These are phyloP conservation scores for Thyatira batis DNA, from an alignment of 2,888 invertebrate genomes.

Conservation along the genomic window DNA sequence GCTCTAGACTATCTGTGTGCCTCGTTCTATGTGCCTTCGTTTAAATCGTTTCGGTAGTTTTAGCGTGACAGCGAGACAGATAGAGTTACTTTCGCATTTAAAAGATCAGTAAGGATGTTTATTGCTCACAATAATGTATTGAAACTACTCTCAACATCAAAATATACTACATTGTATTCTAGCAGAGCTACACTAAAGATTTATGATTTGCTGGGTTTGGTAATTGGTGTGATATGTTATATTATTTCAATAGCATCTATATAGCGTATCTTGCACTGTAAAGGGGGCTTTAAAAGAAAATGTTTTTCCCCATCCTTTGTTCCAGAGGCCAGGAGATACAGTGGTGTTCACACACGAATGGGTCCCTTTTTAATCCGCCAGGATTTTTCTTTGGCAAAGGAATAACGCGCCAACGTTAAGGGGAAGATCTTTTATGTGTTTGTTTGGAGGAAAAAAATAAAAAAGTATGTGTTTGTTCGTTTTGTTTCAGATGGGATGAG, in stretches of 20 bases:
- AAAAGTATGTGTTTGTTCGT: not conserved
- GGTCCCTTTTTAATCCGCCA: slow-evolving; percentile 72
- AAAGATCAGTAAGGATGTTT: too few relatives aligned
- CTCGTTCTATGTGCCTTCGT: too few relatives aligned
- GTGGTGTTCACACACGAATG: slow-evolving; percentile 75
- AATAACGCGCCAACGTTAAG: slow-evolving; percentile 36
- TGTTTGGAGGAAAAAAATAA: not conserved
- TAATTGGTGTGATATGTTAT: too few relatives aligned
- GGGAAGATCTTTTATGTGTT: not conserved
- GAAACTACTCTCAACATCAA: too few relatives aligned
- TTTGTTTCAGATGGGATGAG: not conserved
- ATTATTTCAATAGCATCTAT: not conserved
- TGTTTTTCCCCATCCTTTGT: slow-evolving; percentile 74
- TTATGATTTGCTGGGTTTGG: too few relatives aligned
- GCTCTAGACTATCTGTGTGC: too few relatives aligned
- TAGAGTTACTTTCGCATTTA: too few relatives aligned
- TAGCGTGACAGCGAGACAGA: too few relatives aligned
- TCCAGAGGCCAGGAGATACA: slow-evolving; percentile 65
- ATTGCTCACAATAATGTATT: too few relatives aligned
- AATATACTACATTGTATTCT: too few relatives aligned
- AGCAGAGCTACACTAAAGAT: too few relatives aligned
- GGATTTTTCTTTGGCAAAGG: slow-evolving; percentile 66
- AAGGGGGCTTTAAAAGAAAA: slow-evolving; percentile 43
- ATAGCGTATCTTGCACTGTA: slow-evolving; percentile 31
- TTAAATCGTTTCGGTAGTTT: too few relatives aligned